phyloP scores from a whole-genome alignment of 1,140 invertebrate species.

The Copidosoma floridanum region DNA sequence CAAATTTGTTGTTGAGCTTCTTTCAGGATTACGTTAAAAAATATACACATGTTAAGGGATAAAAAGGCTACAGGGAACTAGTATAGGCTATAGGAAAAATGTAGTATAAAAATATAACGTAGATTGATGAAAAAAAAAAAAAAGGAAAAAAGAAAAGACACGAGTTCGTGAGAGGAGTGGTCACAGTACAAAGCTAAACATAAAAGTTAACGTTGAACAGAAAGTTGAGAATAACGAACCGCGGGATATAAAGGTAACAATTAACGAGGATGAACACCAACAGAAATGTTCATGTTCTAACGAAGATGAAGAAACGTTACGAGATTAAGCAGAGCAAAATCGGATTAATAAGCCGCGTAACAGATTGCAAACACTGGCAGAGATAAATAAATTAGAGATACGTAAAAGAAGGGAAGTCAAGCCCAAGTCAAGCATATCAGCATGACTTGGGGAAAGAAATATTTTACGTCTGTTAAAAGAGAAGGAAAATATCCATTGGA shows the following conservation, averaged over 20 bases:
- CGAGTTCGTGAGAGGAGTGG: conserved; percentile 26
- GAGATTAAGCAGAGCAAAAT: not conserved
- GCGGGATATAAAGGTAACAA: not conserved
- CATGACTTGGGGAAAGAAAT: not conserved
- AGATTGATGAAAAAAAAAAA: not conserved
- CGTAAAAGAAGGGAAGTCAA: not conserved
- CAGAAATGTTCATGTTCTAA: too few species aligned
- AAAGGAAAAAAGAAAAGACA: conserved; percentile 17
- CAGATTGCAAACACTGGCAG: conserved; percentile 21
- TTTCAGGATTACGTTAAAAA: conserved; percentile 12
- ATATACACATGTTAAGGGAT: not conserved
- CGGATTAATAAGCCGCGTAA: conserved; percentile 19
- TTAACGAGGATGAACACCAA: too few species aligned
- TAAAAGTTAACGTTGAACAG: conserved; percentile 2
- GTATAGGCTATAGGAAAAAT: too few species aligned
- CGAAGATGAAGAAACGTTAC: not conserved
- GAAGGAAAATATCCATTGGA: not conserved
- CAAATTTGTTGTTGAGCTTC: not conserved
- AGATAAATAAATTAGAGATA: conserved; percentile 7
- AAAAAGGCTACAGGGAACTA: not conserved
- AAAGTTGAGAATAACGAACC: conserved; percentile 9
- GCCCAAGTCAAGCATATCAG: too few species aligned
- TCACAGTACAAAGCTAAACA: too few species aligned
- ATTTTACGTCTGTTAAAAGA: too few species aligned
- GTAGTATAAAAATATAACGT: conserved; percentile 23